Conservation (phyloP, 2,113 vertebrate species). For the Myotis brandtii region DNA sequence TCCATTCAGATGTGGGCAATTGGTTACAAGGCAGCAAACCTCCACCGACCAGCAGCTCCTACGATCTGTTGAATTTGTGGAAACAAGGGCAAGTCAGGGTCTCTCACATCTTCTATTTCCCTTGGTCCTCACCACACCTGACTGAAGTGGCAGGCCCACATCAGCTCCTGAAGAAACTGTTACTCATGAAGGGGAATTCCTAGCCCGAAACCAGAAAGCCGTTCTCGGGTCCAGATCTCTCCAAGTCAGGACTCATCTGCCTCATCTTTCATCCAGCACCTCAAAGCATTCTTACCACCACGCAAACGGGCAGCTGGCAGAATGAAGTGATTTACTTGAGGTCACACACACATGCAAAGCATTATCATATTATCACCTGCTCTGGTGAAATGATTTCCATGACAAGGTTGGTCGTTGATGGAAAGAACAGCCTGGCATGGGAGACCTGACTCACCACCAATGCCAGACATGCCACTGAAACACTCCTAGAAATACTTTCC, state of each 20-base stretch:
- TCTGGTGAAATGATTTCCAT: not conserved
- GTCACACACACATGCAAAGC: not conserved
- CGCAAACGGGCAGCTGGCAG: not conserved
- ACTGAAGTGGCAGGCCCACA: not conserved
- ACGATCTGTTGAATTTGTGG: not conserved
- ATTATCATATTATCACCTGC: not conserved
- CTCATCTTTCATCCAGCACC: constrained; percentile 5
- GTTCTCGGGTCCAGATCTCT: not conserved
- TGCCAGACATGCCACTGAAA: not conserved
- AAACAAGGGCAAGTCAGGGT: not conserved
- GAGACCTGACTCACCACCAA: not conserved
- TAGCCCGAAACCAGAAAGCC: not conserved
- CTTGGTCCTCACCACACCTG: not conserved
- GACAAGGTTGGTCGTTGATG: not conserved
- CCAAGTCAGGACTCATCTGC: not conserved
- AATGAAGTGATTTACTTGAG: not conserved
- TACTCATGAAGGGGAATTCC: not conserved
- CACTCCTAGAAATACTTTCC: not conserved
- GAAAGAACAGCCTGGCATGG: not conserved
- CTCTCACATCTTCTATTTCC: not conserved
- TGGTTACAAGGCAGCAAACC: not conserved
- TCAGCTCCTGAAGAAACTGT: not conserved
- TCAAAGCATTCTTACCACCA: not conserved
- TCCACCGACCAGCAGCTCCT: not conserved
- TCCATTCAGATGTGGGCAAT: not conserved